phyloP scores from a whole-genome alignment of 2,797 vertebrate species.

The Parauchenoglanis ngamensis region DNA sequence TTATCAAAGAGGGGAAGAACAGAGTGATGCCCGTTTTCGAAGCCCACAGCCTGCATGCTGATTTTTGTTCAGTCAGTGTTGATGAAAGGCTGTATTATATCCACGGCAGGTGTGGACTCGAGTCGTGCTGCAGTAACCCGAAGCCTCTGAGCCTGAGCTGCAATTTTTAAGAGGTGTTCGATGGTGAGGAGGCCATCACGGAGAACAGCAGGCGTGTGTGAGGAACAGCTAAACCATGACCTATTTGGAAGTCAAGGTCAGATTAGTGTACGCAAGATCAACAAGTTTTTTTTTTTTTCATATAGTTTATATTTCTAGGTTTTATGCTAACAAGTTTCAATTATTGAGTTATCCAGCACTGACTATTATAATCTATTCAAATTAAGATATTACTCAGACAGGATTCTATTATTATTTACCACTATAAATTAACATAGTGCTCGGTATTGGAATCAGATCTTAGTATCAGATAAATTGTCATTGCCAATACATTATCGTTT shows the following conservation, averaged over 20 bases:
- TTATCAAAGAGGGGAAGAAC: conserved; percentile 51
- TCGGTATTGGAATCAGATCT: neutral
- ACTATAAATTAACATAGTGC: neutral
- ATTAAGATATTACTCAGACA: neutral
- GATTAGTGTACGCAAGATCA: conserved; percentile 55
- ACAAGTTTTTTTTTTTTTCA: neutral
- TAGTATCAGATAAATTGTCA: neutral
- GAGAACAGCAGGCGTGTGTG: conserved; percentile 67
- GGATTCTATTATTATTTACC: neutral
- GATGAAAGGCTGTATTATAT: conserved; percentile 71
- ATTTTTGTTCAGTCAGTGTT: conserved; percentile 52
- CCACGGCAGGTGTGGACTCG: conserved; percentile 49
- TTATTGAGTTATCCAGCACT: neutral
- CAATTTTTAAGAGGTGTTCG: conserved; percentile 69
- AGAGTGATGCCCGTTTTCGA: conserved; percentile 60
- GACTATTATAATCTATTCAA: neutral
- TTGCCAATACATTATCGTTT: neutral
- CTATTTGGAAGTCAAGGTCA: conserved; percentile 64
- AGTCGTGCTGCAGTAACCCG: conserved; percentile 58
- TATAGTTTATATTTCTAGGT: neutral
- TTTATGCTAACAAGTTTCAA: too few species aligned
- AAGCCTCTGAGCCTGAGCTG: conserved; percentile 51
- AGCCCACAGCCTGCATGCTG: conserved; percentile 62
- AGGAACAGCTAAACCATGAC: conserved; percentile 26
- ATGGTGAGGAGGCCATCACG: conserved; percentile 59